A percentile compares a stretch with the other conserved stretches of the same genome.
Evolutionary conservation across 1,140 invertebrate species (phyloP).

Genomic region (Cotesia vestalis): DNA sequence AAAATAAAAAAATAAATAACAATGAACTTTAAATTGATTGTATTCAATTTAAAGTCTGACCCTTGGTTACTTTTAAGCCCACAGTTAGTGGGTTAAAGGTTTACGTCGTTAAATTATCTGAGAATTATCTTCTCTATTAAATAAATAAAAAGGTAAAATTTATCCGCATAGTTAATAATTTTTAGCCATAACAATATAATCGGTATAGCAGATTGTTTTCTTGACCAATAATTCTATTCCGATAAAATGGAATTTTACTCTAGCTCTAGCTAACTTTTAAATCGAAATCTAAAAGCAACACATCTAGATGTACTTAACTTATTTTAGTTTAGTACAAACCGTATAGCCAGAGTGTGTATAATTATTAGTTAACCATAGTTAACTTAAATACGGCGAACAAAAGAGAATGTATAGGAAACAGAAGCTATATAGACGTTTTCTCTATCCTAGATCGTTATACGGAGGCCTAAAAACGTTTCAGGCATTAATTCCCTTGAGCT

Average conservation of each 20-base stretch:
- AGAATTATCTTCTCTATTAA: not conserved
- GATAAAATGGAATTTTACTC: too few relatives aligned
- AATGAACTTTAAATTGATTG: too few relatives aligned
- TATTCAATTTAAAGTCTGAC: not conserved
- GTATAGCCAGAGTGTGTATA: constrained; percentile 10
- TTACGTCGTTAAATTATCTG: too few relatives aligned
- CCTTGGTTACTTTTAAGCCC: too few relatives aligned
- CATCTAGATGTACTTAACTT: constrained; percentile 17
- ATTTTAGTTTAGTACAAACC: not conserved
- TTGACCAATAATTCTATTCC: too few relatives aligned
- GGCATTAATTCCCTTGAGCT: constrained; percentile 28
- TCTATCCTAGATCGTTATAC: constrained; percentile 26
- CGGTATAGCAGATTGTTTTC: too few relatives aligned
- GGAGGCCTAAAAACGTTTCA: constrained; percentile 24
- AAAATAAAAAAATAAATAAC: too few relatives aligned
- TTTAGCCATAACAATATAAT: too few relatives aligned
- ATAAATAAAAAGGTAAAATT: not conserved
- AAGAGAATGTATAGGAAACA: constrained; percentile 10
- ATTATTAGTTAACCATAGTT: constrained; percentile 20
- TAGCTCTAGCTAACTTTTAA: not conserved
- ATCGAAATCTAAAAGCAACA: not conserved
- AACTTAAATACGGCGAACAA: constrained; percentile 23
- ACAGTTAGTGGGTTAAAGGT: too few relatives aligned
- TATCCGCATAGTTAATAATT: not conserved
- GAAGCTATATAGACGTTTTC: not conserved